Conservation (phyloP, 1,140 invertebrate species). For the Lasaia peninsularis region DNA sequence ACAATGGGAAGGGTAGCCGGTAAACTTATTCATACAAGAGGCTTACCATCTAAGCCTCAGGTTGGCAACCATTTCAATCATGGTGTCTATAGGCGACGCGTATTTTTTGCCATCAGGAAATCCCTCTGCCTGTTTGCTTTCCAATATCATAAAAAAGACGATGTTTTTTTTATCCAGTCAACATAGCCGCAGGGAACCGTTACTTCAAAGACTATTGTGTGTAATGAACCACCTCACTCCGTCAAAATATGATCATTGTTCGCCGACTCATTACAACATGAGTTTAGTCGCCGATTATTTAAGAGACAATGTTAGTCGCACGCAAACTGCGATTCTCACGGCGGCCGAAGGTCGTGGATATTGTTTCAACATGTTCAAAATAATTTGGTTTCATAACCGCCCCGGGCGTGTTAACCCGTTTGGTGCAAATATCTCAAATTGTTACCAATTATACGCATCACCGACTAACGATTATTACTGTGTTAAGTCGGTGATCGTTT, state of each 20-base stretch:
- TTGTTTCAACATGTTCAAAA: conserved; percentile 67
- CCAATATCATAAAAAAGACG: too few species aligned
- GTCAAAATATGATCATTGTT: conserved; percentile 38
- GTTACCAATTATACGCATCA: neutral
- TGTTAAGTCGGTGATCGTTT: neutral
- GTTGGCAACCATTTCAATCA: too few species aligned
- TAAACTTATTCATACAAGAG: too few species aligned
- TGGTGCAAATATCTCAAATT: conserved; percentile 14
- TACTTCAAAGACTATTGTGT: neutral
- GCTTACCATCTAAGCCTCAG: too few species aligned
- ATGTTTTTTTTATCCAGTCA: too few species aligned
- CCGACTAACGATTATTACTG: neutral
- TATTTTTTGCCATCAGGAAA: too few species aligned
- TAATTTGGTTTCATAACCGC: conserved; percentile 67
- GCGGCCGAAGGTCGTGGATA: conserved; percentile 60
- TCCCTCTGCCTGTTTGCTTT: too few species aligned
- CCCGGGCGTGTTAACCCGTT: conserved; percentile 36
- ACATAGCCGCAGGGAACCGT: neutral
- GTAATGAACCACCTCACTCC: conserved; percentile 32
- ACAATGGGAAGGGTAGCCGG: too few species aligned
- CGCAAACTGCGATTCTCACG: conserved; percentile 61
- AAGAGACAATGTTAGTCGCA: conserved; percentile 65
- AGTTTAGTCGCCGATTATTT: conserved; percentile 61
- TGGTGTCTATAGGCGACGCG: too few species aligned
- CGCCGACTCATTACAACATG: conserved; percentile 39